A percentile compares a stretch with the other conserved stretches of the same genome.
Evolutionary conservation across 2,888 invertebrate genomes (phyloP).

Genomic region (Coleophora deauratella): DNA sequence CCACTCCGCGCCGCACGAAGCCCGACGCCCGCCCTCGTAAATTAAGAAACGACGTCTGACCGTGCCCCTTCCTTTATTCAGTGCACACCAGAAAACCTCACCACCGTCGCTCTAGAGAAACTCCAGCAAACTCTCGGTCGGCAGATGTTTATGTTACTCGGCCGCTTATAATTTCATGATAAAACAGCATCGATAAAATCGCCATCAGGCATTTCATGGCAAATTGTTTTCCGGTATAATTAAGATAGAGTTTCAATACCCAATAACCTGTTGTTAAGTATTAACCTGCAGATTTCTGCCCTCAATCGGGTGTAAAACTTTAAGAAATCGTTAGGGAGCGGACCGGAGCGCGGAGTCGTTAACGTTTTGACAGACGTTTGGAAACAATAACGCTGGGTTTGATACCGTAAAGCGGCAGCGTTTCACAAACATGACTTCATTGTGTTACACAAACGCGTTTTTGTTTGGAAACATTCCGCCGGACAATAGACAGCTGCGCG

Average conservation of each 20-base stretch:
- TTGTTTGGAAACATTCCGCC: slow-evolving; percentile 13
- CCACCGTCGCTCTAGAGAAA: slow-evolving; percentile 17
- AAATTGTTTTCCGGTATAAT: slow-evolving; percentile 65
- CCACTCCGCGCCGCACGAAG: slow-evolving; percentile 22
- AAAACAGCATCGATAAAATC: slow-evolving; percentile 45
- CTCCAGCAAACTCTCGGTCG: slow-evolving; percentile 26
- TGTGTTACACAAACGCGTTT: slow-evolving; percentile 23
- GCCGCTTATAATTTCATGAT: slow-evolving; percentile 38
- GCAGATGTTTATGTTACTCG: slow-evolving; percentile 45
- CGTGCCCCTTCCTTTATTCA: slow-evolving; percentile 52
- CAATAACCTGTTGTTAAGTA: slow-evolving; percentile 33
- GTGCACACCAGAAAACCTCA: slow-evolving; percentile 28
- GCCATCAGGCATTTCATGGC: slow-evolving; percentile 37
- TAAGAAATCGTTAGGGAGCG: slow-evolving; percentile 27
- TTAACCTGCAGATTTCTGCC: slow-evolving; percentile 21
- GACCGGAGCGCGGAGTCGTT: slow-evolving; percentile 8
- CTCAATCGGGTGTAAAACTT: slow-evolving; percentile 30
- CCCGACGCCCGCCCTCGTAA: slow-evolving; percentile 63
- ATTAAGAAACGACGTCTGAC: slow-evolving; percentile 59
- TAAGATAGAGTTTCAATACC: slow-evolving; percentile 63
- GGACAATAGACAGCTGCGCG: slow-evolving; percentile 12
- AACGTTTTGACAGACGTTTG: slow-evolving; percentile 41
- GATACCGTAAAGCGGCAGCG: slow-evolving; percentile 24
- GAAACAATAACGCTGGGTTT: slow-evolving; percentile 36
- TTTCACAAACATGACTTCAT: slow-evolving; percentile 40